Conservation (phyloP, 2,888 invertebrate genomes). For the Monoplex corrugatus region DNA sequence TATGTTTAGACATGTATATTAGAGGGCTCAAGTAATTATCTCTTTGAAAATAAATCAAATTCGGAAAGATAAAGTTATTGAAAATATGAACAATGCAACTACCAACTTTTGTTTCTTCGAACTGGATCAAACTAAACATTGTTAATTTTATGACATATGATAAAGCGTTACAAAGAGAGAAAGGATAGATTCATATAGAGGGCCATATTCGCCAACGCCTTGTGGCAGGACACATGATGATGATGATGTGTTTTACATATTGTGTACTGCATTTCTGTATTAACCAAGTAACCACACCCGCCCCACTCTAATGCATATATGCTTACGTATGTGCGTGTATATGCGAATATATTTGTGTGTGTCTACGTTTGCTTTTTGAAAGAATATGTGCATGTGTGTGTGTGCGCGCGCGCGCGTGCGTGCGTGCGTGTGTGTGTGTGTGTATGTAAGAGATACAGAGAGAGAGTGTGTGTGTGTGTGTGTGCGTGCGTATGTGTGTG, state of each 20-base stretch:
- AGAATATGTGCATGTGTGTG: neutral
- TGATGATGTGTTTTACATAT: neutral
- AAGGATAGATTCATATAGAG: too few relatives aligned
- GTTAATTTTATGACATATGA: too few relatives aligned
- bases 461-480: neutral
- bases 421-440: neutral
- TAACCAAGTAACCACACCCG: neutral
- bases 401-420: neutral
- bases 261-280: neutral
- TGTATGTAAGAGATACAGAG: neutral
- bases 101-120: too few relatives aligned
- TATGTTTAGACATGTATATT: too few relatives aligned
- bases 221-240: too few relatives aligned
- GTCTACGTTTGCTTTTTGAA: neutral
- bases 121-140: too few relatives aligned
- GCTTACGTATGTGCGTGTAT: neutral
- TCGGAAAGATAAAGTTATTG: too few relatives aligned
- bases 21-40: too few relatives aligned
- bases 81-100: too few relatives aligned
- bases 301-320: neutral
- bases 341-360: neutral
- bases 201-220: too few relatives aligned
- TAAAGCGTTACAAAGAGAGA: too few relatives aligned
- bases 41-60: too few relatives aligned
- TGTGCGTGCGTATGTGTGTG: constrained; percentile 11